These are phyloP conservation scores for Troglohyphantes excavatus DNA, from an alignment of 2,888 invertebrate genomes.

Conservation along the genomic window DNA sequence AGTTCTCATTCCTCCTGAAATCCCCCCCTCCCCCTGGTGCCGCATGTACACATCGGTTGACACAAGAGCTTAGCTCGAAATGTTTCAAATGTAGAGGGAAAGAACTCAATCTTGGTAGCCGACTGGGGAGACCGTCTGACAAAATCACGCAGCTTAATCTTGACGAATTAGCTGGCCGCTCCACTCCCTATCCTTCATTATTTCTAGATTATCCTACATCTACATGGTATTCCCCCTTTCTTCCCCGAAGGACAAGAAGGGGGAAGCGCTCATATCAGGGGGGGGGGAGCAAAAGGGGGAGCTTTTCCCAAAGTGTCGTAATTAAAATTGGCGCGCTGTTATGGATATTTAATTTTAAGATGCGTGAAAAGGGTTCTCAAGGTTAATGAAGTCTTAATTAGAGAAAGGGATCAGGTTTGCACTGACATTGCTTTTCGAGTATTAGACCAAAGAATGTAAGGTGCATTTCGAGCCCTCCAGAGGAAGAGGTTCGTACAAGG, in stretches of 20 bases:
- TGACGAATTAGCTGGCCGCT: slow-evolving; percentile 70
- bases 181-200: slow-evolving; percentile 66
- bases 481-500: not conserved
- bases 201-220: slow-evolving; percentile 61
- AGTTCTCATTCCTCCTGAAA: slow-evolving; percentile 47
- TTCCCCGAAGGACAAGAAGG: not conserved
- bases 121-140: slow-evolving; percentile 56
- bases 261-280: not conserved
- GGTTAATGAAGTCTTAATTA: slow-evolving; percentile 75
- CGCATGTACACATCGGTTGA: slow-evolving; percentile 49
- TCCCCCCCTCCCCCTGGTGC: not conserved
- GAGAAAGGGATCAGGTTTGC: slow-evolving; percentile 53
- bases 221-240: slow-evolving; percentile 34
- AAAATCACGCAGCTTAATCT: slow-evolving; percentile 66
- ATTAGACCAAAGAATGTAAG: not conserved
- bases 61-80: slow-evolving; percentile 58
- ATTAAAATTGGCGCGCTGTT: slow-evolving; percentile 73
- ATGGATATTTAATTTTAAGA: slow-evolving; percentile 75
- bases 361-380: slow-evolving; percentile 54
- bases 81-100: slow-evolving; percentile 34
- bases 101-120: slow-evolving; percentile 32
- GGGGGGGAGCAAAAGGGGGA: not conserved
- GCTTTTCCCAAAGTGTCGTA: slow-evolving; percentile 61
- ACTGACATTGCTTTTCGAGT: not conserved
- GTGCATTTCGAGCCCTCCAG: not conserved